phyloP scores from a whole-genome alignment of 2,888 invertebrate genomes.

The Syrphus vitripennis region DNA sequence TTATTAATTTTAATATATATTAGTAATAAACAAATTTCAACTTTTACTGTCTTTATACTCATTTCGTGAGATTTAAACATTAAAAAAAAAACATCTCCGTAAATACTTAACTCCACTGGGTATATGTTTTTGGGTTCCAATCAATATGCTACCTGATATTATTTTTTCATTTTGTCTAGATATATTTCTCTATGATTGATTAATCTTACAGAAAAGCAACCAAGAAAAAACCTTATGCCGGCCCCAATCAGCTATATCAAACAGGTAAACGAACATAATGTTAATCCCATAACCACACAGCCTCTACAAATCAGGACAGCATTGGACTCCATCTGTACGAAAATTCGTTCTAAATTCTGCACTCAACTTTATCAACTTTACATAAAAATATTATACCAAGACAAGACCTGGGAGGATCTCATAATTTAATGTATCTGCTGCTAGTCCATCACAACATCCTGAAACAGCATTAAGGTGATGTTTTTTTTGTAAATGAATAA shows the following conservation, averaged over 20 bases:
- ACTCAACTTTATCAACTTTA: not conserved
- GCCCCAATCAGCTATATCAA: constrained; percentile 9
- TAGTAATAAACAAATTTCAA: not conserved
- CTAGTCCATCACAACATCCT: constrained; percentile 32
- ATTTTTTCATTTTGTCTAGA: constrained; percentile 25
- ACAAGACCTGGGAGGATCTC: constrained; percentile 30
- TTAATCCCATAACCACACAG: constrained; percentile 53
- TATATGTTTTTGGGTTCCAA: constrained; percentile 22
- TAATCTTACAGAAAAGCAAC: constrained; percentile 63
- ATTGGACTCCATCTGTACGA: not conserved
- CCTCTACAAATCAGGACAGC: constrained; percentile 34
- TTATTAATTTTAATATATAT: not conserved
- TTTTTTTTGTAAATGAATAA: constrained; percentile 36
- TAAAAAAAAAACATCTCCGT: not conserved
- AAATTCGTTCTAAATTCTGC: not conserved
- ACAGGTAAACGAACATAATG: constrained; percentile 65
- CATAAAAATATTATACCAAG: not conserved
- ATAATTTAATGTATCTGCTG: constrained; percentile 13
- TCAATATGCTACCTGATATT: constrained; percentile 26
- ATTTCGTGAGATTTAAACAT: constrained; percentile 26
- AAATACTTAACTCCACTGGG: not conserved
- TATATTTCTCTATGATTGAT: constrained; percentile 49
- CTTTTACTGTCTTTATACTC: constrained; percentile 39
- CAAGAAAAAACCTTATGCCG: constrained; percentile 4
- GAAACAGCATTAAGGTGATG: constrained; percentile 50